phyloP scores from a whole-genome alignment of 1,140 invertebrate species.

The Drosophila orena region DNA sequence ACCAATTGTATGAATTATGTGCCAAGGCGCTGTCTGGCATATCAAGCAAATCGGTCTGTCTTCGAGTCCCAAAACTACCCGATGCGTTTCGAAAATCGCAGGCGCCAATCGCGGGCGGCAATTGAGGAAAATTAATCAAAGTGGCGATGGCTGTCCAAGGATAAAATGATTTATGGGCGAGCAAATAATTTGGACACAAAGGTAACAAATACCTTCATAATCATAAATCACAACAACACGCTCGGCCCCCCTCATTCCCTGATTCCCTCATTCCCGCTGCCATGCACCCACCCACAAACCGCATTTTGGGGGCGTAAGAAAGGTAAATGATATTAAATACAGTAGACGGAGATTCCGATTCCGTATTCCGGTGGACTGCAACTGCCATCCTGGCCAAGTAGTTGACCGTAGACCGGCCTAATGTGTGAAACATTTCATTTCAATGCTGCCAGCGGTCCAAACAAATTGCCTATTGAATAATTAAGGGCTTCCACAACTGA shows the following conservation, averaged over 20 bases:
- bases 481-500: slow-evolving; percentile 45
- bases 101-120: slow-evolving; percentile 60
- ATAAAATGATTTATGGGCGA: slow-evolving; percentile 76
- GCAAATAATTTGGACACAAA: slow-evolving; percentile 82
- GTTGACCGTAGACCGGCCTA: slow-evolving; percentile 48
- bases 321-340: slow-evolving; percentile 83
- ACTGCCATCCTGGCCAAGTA: slow-evolving; percentile 26
- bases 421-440: slow-evolving; percentile 81
- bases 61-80: too few relatives aligned
- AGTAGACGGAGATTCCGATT: slow-evolving; percentile 45
- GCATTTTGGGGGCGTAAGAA: slow-evolving; percentile 72
- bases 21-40: slow-evolving; percentile 54
- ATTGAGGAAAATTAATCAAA: slow-evolving; percentile 81
- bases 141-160: slow-evolving; percentile 33
- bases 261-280: too few relatives aligned
- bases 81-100: slow-evolving; percentile 27
- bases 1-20: slow-evolving; percentile 73
- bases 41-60: slow-evolving; percentile 44
- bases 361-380: neutral
- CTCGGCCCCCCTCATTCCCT: neutral
- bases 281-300: slow-evolving; percentile 47
- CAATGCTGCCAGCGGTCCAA: slow-evolving; percentile 42
- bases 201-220: slow-evolving; percentile 83
- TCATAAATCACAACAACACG: slow-evolving; percentile 76
- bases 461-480: slow-evolving; percentile 83